Evolutionary conservation across 2,888 invertebrate species (phyloP).

Genomic region (Pristionchus exspectatus): DNA sequence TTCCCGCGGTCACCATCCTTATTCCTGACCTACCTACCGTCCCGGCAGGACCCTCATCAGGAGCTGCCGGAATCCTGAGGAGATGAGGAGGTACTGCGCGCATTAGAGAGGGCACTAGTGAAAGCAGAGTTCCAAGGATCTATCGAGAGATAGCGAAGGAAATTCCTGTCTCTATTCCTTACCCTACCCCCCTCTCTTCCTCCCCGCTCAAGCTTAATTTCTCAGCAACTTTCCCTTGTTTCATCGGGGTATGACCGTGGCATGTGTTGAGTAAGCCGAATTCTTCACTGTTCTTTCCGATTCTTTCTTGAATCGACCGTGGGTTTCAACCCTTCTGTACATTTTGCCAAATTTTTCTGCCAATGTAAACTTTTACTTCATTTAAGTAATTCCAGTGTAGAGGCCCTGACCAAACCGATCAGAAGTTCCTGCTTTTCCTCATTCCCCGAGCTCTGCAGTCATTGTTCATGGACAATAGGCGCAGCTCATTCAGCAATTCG

Average conservation of each 20-base stretch:
- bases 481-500: no score
- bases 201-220: slow-evolving; percentile 1
- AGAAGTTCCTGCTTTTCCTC: no score
- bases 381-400: no score
- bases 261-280: not conserved
- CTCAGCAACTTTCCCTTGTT: slow-evolving; percentile 1
- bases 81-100: not conserved
- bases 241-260: not conserved
- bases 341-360: no score
- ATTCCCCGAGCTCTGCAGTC: no score
- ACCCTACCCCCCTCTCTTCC: not conserved
- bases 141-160: not conserved
- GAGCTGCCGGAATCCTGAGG: not conserved
- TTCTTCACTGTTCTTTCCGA: no score
- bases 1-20: not conserved
- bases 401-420: no score
- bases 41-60: not conserved
- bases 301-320: no score
- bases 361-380: no score
- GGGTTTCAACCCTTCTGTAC: no score
- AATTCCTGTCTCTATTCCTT: slow-evolving; percentile 11
- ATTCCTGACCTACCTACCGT: not conserved
- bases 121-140: not conserved
- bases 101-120: not conserved
- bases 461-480: no score